Base-by-base conservation (phyloP, 2,113 vertebrate genomes). In the Trachemys scripta region DNA sequence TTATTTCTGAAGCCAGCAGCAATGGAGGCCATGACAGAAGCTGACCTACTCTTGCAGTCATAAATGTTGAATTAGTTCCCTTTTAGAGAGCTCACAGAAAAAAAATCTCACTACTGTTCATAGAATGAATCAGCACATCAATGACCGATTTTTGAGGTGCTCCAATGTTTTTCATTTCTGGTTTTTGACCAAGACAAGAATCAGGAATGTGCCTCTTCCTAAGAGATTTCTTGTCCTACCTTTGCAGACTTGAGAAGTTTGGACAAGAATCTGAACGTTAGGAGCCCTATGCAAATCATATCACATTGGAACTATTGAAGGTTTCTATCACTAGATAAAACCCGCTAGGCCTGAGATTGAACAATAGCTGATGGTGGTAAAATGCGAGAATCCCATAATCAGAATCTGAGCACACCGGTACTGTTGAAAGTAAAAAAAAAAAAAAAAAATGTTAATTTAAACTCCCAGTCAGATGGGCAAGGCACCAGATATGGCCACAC, bases 21-120 rank as follows among this genome's bases (percentile, higher is more conserved):
- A 78, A 83, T 27, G 92, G 56, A 86, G 8, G 14, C 10, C 42
- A 29, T 2, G 22, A 47, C 57, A 25, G 76, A 2, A 31, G 53
- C 0, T 1, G 47, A 25, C 11, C n/a, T n/a, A 9, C 5, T 88
- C 49, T 82, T 35, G 24, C 22, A 80, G 45, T 53, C 83, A 0
- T 65, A 80, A 10, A 80, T 47, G 35, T 51, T 88, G 50, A 20
- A 85, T 87, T 49, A 10, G 17, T 89, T 11, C 9, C 79, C 42
- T 92, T 92, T 31, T 53, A 59, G 80, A 59, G 38, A 62, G 25
- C 17, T 79, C 54, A 82, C 4, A 84, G 51, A 47, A 85, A 35
- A 0, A 35, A 0, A 17, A 69, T 19, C 65, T 72, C 8, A 72
- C 35, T 22, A 69, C 35, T 19, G 16, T 72, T 72, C 19, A 38